Base-by-base conservation (phyloP, 2,113 vertebrate species). In the Atractosteus spatula region DNA sequence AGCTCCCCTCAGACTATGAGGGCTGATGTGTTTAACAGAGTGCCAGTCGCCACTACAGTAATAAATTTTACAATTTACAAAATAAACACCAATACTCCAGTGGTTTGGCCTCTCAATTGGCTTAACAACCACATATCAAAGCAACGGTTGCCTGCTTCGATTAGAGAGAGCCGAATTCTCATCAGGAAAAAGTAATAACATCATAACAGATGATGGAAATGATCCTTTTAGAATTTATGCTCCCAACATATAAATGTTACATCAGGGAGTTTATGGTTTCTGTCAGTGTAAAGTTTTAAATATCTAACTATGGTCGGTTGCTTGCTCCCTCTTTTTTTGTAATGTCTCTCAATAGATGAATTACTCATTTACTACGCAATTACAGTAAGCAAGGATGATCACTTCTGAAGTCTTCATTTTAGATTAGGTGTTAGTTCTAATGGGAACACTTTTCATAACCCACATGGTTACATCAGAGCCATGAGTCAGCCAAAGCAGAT, bases 21-120 rank as follows among this genome's bases (percentile, higher is more conserved):
- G 42, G 4, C 41, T 75, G 54, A 75, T 72, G 41, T 12, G 66
- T 78, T 69, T 59, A 75, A 68, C 69, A 69, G 73, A 72, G 42
- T 41, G 29, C 29, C 44, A 5, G 13, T 17, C 59, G 69, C 66
- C 62, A 68, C 55, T 56, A 29, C 3, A 5, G 54, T 55, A 69
- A 78, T 41, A 29, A 42, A 69, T 59, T 51, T 59, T 59, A 8
- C 4, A 59, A 59, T 13, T 11, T 59, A 16, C 12, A 59, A 59
- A 59, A 14, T 59, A 59, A 59, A 59, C 57, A 17, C 57, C 13
- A 59, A 12, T 7, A 4, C n/a, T 12, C 14, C 57, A 5, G 5
- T 51, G 5, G 10, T 51, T 5, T 51, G 47, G 10, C 47, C 47
- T 10, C 47, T 10, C 47, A 10, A 51, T 51, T 51, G 47, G 5